Conservation (phyloP, 1,140 invertebrate species). For the Trachymyrmex cornetzi region DNA sequence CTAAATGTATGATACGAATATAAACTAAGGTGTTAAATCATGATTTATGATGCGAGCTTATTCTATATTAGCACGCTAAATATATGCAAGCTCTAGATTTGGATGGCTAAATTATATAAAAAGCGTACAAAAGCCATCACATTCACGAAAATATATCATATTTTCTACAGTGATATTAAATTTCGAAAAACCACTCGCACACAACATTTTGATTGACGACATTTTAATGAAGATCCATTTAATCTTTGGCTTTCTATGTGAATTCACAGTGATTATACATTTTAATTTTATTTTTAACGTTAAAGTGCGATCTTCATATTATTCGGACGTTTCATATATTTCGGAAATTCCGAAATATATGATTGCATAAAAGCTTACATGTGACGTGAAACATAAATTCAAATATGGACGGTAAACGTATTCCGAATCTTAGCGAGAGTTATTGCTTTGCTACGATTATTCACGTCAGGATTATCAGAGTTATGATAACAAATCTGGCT, state of each 20-base stretch:
- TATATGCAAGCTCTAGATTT: not conserved
- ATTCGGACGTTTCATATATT: not conserved
- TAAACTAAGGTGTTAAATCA: slow-evolving; percentile 1
- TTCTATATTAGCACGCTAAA: not conserved
- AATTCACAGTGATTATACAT: not conserved
- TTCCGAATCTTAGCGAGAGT: not conserved
- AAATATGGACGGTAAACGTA: not conserved
- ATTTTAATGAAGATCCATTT: slow-evolving; percentile 28
- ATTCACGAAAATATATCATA: not conserved
- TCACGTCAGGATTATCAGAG: not conserved
- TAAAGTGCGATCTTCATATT: not conserved
- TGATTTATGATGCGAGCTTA: not conserved
- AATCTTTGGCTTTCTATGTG: not conserved
- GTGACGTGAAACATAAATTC: not conserved
- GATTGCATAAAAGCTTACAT: not conserved
- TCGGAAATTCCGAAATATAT: not conserved
- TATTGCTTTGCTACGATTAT: not conserved
- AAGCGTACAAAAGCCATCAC: not conserved
- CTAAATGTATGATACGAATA: not conserved
- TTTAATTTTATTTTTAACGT: slow-evolving; percentile 1
- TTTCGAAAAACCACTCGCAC: not conserved
- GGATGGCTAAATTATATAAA: not conserved
- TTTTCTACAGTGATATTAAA: slow-evolving; percentile 1
- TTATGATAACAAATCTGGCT: not conserved
- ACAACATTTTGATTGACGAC: slow-evolving; percentile 9